Evolutionary conservation across 2,113 vertebrate genomes (phyloP).

Genomic region (Planiliza haematocheilus): DNA sequence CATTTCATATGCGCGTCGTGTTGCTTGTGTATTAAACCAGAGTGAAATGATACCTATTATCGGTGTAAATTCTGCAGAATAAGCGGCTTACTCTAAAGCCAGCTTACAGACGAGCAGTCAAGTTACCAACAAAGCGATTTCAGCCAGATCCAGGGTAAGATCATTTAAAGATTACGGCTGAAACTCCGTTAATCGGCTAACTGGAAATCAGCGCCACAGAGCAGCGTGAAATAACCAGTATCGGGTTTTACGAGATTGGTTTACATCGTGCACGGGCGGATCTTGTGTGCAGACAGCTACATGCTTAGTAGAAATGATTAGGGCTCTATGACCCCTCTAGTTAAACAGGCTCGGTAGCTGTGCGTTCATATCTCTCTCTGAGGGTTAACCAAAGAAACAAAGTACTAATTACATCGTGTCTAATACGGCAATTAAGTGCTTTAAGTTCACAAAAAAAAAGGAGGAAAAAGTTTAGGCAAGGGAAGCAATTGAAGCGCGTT

Average conservation of each 20-base stretch:
- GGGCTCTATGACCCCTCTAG: not conserved
- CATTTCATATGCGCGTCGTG: no score
- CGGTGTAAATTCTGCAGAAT: not conserved
- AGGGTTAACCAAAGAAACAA: slow-evolving; percentile 17
- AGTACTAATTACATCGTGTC: not conserved
- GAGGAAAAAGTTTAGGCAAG: not conserved
- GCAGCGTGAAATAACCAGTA: not conserved
- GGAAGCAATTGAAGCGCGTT: not conserved
- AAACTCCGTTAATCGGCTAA: slow-evolving; percentile 50
- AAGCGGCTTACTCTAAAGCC: slow-evolving; percentile 25
- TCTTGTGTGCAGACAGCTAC: no score
- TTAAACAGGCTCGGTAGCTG: no score
- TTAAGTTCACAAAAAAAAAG: not conserved
- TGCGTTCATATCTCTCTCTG: not conserved
- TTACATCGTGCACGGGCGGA: not conserved
- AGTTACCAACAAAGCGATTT: slow-evolving; percentile 42
- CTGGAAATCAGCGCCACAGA: slow-evolving; percentile 18
- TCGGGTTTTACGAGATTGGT: not conserved
- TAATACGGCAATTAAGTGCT: slow-evolving; percentile 19
- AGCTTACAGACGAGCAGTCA: slow-evolving; percentile 36
- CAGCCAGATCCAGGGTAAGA: slow-evolving; percentile 48
- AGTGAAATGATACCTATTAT: no score
- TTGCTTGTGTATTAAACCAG: no score
- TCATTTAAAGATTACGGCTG: slow-evolving; percentile 48
- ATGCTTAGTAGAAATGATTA: not conserved